Base-by-base conservation (phyloP, 30 jellyfish, hydroid and myxozoan species). In the Aurelia aurita complex sp. Pacific region DNA sequence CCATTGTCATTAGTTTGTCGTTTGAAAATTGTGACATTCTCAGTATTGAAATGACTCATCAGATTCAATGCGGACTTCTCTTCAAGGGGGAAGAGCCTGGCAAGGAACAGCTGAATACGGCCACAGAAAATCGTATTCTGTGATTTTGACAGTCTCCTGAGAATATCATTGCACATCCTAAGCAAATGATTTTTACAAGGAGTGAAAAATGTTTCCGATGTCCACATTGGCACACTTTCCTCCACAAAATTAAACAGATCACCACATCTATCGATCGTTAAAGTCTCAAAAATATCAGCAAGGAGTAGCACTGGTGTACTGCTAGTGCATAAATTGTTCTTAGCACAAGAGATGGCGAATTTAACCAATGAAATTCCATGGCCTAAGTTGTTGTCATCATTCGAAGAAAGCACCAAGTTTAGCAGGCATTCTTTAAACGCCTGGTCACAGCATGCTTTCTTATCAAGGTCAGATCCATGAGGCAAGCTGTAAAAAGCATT, bases 11-110 rank as follows among this genome's bases (percentile, higher is more conserved):
- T 40, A 43, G 80, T 46, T 17, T 77, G 55, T 66, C 67, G 84
- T 73, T 94, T 94, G 81, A 82, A 89, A 16, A 85, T 60, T 64
- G 99, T 89, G 14, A 85, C 90, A 69, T 94, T 94, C 57, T 94
- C 99, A 2, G 85, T 33, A 79, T 94, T 92, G 59, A 94, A 90
- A 61, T 86, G 90, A 60, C 99, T 94, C 96, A 88, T 88, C 73
- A 94, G 79, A 64, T 94, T 94, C 89, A 94, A 70, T 29, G 99
- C 99, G 23, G 99, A 94, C 77, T 89, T 94, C 77, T 94, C 99
- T 62, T 94, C 97, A 59, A 94, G 63, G 1, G 99, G 99, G 42
- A 94, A 94, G n/a, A 94, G 84, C 67, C 94, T 79, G 18, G 99
- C 97, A 29, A 94, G 83, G 69, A 94, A 89, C 90, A 94, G 80